Base-by-base conservation (phyloP, 2,888 invertebrate genomes). In the Callinectes sapidus region DNA sequence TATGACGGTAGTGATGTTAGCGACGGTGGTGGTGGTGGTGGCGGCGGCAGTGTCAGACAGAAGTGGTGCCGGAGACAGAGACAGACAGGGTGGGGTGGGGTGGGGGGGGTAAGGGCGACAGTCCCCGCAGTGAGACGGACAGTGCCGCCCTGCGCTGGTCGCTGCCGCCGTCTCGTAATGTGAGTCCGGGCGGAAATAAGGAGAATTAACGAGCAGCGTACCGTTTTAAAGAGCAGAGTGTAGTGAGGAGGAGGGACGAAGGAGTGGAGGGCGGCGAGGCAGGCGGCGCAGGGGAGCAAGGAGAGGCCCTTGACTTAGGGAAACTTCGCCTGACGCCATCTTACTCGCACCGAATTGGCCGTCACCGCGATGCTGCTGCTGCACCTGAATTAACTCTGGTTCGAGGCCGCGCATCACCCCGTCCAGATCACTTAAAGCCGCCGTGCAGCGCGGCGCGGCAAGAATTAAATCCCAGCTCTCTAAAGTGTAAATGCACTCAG, bases 101-200 rank as follows among this genome's bases (percentile, higher is more conserved):
- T 10, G 8, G 28, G 71, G n/a, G n/a, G n/a, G 28, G 6, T n/a
- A 28, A 28, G 5, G 71, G 71, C 28, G 71, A 71, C 71, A 28
- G 71, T 71, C 71, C n/a, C 71, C 71, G 71, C 71, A 8, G 28
- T 71, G 28, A 71, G 81, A 81, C 81, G 81, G 81, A 81, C 81
- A 32, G 35, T 35, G 18, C 35, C 81, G 32, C 16, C 35, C 35
- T 16, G 81, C 35, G 81, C 81, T 35, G 35, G 81, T 13, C 81
- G 35, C 13, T 35, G 35, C 32, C 81, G 81, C 81, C 81, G 81
- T 81, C 81, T 81, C 81, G 81, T 81, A 35, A 81, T 81, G 81
- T 81, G 81, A 81, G 81, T 32, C 81, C 16, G 35, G 81, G 81
- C 81, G 81, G 81, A 81, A 81, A 81, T 81, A 81, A 81, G 81